Base-by-base conservation (phyloP, 2,888 invertebrate species). In the Spodoptera littoralis region DNA sequence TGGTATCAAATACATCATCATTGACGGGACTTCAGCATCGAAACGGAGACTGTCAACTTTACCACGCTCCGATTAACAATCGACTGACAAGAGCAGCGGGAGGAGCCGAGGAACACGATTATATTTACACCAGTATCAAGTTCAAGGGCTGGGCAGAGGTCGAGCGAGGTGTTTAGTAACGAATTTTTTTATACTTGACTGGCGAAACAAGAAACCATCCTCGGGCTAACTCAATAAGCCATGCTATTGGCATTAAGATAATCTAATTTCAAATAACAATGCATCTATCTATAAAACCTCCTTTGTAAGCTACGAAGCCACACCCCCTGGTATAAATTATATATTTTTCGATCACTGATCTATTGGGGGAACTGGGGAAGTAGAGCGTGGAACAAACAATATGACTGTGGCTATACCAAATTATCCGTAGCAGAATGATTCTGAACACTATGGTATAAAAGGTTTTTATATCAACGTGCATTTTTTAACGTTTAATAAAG, bases 21-120 rank as follows among this genome's bases (percentile, higher is more conserved):
- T 49, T 44, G 63, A 55, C 53, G 64, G 46, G 67, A 47, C 5
- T 4, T 44, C 51, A 44, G 1, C 51, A 24, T 44, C 60, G 59
- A 62, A 77, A 70, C 65, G 65, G 76, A 79, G 72, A 73, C 70
- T 65, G 81, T 71, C 80, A 54, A 60, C 50, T 49, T 60, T 67
- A 55, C 47, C 70, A 81, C 76, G 84, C 83, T 84, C 84, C 73
- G 81, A 71, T 84, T 80, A 68, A 48, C 77, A 73, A 56, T 46
- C 72, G 66, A 77, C 76, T 73, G 78, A 73, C 79, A 80, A 70
- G 57, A 43, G 62, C 43, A 36, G 51, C 18, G 51, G 46, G 58
- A 57, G 55, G 24, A 6, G 27, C n/a, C 36, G 36, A 36, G 36
- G 36, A 9, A 36, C 36, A 36, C 6, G 6, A 55, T 75, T 76